phyloP scores from a whole-genome alignment of 2,888 invertebrate genomes.

The Panopea generosa region DNA sequence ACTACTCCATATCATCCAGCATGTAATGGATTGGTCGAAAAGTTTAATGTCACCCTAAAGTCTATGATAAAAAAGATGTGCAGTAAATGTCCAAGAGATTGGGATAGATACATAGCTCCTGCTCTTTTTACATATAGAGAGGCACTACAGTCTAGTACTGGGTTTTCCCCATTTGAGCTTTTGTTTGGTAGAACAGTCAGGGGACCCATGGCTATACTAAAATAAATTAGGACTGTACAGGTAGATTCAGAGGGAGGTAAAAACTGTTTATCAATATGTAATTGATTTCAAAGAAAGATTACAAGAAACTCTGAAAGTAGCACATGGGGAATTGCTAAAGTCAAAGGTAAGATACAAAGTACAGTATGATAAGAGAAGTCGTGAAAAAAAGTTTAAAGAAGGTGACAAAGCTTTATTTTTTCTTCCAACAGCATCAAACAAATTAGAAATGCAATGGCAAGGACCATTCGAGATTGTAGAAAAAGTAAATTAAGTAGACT shows the following conservation, averaged over 20 bases:
- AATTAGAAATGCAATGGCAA: conserved; percentile 58
- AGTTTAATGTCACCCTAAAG: conserved; percentile 63
- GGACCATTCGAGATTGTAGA: conserved; percentile 48
- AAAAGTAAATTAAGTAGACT: conserved; percentile 32
- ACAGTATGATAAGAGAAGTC: conserved; percentile 53
- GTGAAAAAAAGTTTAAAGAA: conserved; percentile 20
- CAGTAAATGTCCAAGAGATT: conserved; percentile 48
- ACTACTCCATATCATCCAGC: conserved; percentile 62
- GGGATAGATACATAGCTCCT: conserved; percentile 60
- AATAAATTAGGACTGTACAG: conserved; percentile 7
- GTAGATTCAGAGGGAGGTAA: not conserved
- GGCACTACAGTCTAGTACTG: conserved; percentile 49
- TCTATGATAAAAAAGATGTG: conserved; percentile 57
- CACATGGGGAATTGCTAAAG: conserved; percentile 32
- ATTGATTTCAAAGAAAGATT: conserved; percentile 33
- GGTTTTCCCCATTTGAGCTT: conserved; percentile 54
- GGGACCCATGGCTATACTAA: conserved; percentile 14
- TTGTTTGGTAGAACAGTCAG: conserved; percentile 12
- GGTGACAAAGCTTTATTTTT: conserved; percentile 62
- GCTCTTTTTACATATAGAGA: conserved; percentile 64
- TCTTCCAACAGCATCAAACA: conserved; percentile 62
- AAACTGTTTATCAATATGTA: conserved; percentile 17
- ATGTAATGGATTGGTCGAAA: conserved; percentile 56
- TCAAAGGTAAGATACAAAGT: conserved; percentile 27
- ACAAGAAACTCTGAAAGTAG: conserved; percentile 50